These are phyloP conservation scores for Cancer borealis DNA, from an alignment of 2,888 invertebrate species.

Conservation along the genomic window DNA sequence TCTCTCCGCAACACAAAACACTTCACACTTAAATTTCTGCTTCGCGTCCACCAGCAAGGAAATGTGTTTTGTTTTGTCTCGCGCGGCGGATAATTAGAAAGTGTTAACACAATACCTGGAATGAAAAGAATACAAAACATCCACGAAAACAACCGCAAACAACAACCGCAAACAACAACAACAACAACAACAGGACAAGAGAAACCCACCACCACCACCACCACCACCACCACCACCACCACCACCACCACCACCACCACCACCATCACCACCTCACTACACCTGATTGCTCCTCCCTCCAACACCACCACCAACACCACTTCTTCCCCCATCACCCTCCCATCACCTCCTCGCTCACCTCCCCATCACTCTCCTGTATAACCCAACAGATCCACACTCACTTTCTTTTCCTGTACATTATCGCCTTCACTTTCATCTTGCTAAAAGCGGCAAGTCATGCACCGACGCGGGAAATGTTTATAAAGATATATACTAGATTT, in stretches of 20 bases:
- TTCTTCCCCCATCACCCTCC: neutral
- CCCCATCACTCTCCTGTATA: neutral
- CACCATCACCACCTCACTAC: neutral
- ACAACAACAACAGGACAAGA: neutral
- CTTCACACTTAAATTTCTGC: neutral
- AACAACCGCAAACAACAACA: neutral
- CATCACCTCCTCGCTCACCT: neutral
- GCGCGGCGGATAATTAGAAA: neutral
- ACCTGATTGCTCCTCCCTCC: neutral
- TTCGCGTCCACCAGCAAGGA: neutral
- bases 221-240: neutral
- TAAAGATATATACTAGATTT: neutral
- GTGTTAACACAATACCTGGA: neutral
- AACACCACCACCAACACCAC: neutral
- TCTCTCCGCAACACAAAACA: neutral
- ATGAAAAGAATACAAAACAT: neutral
- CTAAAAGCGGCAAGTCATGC: slow-evolving; percentile 12
- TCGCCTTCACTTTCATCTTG: slow-evolving; percentile 33
- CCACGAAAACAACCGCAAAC: neutral
- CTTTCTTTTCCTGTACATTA: neutral
- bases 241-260: neutral
- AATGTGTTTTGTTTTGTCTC: neutral
- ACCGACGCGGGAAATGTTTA: neutral
- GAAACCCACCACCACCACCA: neutral
- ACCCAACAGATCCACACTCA: neutral